Conservation (phyloP, 2,888 invertebrate genomes). For the Liodrosophila aerea region DNA sequence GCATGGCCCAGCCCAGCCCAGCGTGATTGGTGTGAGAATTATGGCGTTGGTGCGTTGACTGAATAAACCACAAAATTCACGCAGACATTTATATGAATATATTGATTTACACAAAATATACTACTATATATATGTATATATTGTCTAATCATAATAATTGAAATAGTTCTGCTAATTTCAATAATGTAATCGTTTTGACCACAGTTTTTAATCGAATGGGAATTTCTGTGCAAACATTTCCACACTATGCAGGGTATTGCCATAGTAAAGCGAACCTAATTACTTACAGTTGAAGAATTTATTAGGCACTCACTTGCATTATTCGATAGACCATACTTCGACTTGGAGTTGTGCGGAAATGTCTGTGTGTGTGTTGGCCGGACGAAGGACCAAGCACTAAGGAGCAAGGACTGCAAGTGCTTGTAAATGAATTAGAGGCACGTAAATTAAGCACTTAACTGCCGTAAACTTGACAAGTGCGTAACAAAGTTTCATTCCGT, state of each 20-base stretch:
- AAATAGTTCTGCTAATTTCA: too few relatives aligned
- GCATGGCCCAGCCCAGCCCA: constrained; percentile 1
- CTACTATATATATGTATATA: not conserved
- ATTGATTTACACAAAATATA: too few relatives aligned
- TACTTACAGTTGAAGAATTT: not conserved
- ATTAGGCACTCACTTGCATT: not conserved
- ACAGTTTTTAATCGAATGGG: too few relatives aligned
- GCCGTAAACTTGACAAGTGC: constrained; percentile 35
- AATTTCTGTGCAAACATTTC: too few relatives aligned
- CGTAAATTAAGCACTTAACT: constrained; percentile 60
- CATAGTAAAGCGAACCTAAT: not conserved
- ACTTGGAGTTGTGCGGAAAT: not conserved
- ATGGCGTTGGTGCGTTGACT: constrained; percentile 1
- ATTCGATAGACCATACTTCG: too few relatives aligned
- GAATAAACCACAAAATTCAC: not conserved
- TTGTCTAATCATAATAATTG: too few relatives aligned
- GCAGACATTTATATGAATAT: not conserved
- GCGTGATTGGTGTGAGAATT: constrained; percentile 22
- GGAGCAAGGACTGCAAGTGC: constrained; percentile 13
- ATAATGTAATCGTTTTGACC: too few relatives aligned
- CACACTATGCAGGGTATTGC: too few relatives aligned
- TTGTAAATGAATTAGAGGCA: constrained; percentile 45
- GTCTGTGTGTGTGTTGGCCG: not conserved
- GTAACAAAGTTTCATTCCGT: constrained; percentile 15
- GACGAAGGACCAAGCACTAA: not conserved